Evolutionary conservation across 1,140 invertebrate species (phyloP).

Genomic region (Marisa cornuarietis): DNA sequence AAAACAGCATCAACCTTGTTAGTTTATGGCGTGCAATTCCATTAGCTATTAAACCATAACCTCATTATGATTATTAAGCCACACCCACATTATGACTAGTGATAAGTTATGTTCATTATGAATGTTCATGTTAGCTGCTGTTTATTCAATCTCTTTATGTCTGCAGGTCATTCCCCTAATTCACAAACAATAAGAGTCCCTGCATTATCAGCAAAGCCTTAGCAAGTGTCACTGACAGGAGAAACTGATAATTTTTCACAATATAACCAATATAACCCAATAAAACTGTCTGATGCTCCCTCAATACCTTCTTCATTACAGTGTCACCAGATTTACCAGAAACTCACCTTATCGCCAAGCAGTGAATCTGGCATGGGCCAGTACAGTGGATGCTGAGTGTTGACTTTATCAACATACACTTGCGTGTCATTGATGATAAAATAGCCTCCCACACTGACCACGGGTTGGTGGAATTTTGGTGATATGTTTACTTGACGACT

Average conservation of each 20-base stretch:
- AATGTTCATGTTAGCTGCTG: too few species aligned
- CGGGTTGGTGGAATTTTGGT: neutral
- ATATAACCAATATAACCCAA: neutral
- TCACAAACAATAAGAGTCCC: neutral
- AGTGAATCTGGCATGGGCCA: slow-evolving; percentile 86
- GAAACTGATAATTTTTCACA: neutral
- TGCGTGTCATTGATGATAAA: slow-evolving; percentile 20
- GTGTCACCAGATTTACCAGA: neutral
- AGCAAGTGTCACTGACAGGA: neutral
- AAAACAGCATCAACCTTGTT: neutral
- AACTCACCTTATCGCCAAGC: slow-evolving; percentile 81
- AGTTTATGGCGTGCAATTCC: too few species aligned
- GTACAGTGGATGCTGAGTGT: slow-evolving; percentile 81
- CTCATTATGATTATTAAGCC: too few species aligned
- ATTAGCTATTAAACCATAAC: too few species aligned
- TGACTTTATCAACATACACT: slow-evolving; percentile 70
- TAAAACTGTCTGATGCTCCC: too few species aligned
- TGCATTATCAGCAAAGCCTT: neutral
- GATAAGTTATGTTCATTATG: too few species aligned
- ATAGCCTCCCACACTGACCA: slow-evolving; percentile 12
- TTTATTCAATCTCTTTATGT: neutral
- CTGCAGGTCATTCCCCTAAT: neutral
- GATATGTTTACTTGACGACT: neutral
- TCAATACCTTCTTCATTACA: too few species aligned
- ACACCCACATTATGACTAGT: too few species aligned